phyloP scores from a whole-genome alignment of 2,797 vertebrate genomes.

The Tragopan temminckii region DNA sequence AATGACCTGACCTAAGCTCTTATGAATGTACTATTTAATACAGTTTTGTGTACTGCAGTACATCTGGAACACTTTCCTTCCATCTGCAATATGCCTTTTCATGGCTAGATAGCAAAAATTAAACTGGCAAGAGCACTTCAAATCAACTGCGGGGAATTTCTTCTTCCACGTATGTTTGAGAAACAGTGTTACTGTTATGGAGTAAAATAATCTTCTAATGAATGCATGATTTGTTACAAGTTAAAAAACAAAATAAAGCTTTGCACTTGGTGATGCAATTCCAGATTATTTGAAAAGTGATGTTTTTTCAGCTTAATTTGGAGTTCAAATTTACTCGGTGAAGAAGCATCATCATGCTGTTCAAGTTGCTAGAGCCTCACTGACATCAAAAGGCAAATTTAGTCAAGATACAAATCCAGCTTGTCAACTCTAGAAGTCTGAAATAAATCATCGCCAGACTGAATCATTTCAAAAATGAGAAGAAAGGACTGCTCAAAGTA shows the following conservation, averaged over 20 bases:
- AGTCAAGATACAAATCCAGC: neutral
- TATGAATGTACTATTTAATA: neutral
- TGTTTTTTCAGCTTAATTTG: neutral
- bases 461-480: constrained; percentile 51
- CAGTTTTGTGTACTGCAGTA: neutral
- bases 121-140: neutral
- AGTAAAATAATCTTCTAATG: neutral
- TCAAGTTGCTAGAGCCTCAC: neutral
- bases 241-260: neutral
- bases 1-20: neutral
- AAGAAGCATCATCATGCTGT: neutral
- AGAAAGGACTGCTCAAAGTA: constrained; percentile 12
- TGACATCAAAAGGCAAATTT: neutral
- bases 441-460: constrained; percentile 34
- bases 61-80: neutral
- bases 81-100: neutral
- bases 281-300: neutral
- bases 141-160: neutral
- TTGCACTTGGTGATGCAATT: neutral
- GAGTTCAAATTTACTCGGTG: neutral
- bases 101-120: neutral
- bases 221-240: neutral
- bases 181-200: neutral
- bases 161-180: neutral
- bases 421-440: neutral